These are phyloP conservation scores for Drosophila pseudoobscura DNA, from an alignment of 1,140 invertebrate genomes.

Conservation along the genomic window DNA sequence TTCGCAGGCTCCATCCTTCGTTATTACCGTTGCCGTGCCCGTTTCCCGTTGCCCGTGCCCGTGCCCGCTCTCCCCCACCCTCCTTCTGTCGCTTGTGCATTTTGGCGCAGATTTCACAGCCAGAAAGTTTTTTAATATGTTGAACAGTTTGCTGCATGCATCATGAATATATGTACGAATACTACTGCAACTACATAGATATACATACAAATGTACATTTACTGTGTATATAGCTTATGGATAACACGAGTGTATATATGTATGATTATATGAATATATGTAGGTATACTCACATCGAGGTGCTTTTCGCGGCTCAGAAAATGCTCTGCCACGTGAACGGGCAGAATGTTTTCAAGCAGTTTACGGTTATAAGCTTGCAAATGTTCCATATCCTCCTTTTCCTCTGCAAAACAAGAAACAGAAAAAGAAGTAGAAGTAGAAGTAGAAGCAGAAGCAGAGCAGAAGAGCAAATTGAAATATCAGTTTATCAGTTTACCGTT, in stretches of 20 bases:
- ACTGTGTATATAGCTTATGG: background rate
- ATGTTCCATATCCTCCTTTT: conserved; percentile 97
- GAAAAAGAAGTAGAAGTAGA: conserved; percentile 8
- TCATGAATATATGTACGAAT: conserved; percentile 36
- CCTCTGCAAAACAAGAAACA: conserved; percentile 85
- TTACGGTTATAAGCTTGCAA: conserved; percentile 96
- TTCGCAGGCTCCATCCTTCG: background rate
- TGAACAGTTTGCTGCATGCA: conserved; percentile 39
- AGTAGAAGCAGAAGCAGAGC: background rate
- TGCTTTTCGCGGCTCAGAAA: conserved; percentile 93
- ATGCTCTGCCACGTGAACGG: conserved; percentile 96
- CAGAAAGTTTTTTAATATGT: conserved; percentile 60
- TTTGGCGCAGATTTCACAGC: conserved; percentile 51
- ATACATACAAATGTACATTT: background rate
- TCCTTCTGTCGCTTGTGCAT: conserved; percentile 15
- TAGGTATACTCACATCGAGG: conserved; percentile 88
- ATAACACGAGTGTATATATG: background rate
- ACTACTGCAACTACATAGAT: too few relatives aligned
- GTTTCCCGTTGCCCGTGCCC: background rate
- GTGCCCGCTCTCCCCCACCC: background rate
- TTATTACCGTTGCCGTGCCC: background rate
- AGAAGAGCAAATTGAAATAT: conserved; percentile 76
- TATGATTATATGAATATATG: background rate
- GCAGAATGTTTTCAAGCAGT: conserved; percentile 96
- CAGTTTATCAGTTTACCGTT: conserved; percentile 74